Evolutionary conservation across 2,888 invertebrate species (phyloP).

Genomic region (Caenorhabditis doughertyi): DNA sequence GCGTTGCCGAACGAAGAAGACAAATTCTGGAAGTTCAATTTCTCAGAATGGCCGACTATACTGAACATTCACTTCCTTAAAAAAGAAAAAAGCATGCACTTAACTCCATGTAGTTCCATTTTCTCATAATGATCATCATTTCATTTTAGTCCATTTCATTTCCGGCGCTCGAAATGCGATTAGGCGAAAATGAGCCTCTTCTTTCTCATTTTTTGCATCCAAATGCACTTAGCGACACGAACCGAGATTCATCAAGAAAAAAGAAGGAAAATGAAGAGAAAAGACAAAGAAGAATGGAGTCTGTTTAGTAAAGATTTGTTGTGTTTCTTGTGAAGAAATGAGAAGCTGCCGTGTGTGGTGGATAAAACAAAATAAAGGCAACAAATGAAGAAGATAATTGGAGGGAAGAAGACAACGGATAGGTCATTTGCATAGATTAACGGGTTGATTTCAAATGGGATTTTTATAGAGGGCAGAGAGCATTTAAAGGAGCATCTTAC

Average conservation of each 20-base stretch:
- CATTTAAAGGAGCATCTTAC: background rate
- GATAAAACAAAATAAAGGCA: slow-evolving; percentile 15
- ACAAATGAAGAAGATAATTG: slow-evolving; percentile 31
- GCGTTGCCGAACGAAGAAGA: too few species aligned
- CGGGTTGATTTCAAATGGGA: slow-evolving; percentile 23
- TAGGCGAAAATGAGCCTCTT: slow-evolving; percentile 20
- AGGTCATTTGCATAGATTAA: slow-evolving; percentile 63
- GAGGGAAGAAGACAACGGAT: slow-evolving; percentile 5
- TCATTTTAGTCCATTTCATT: slow-evolving; percentile 31
- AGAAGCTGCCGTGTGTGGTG: background rate
- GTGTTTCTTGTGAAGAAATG: background rate
- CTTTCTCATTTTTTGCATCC: slow-evolving; percentile 25
- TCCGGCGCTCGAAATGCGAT: slow-evolving; percentile 42
- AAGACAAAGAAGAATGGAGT: background rate
- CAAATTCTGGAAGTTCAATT: too few species aligned
- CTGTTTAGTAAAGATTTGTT: background rate
- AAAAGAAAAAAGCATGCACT: background rate
- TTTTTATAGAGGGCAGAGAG: slow-evolving; percentile 3
- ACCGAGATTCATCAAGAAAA: slow-evolving; percentile 29
- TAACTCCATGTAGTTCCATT: background rate
- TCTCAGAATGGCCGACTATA: background rate
- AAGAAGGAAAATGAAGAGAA: background rate
- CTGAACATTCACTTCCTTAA: background rate
- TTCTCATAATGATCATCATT: slow-evolving; percentile 32
- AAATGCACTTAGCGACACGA: slow-evolving; percentile 42